Evolutionary conservation across 1,140 invertebrate genomes (phyloP).

Genomic region (Listronotus oregonensis): DNA sequence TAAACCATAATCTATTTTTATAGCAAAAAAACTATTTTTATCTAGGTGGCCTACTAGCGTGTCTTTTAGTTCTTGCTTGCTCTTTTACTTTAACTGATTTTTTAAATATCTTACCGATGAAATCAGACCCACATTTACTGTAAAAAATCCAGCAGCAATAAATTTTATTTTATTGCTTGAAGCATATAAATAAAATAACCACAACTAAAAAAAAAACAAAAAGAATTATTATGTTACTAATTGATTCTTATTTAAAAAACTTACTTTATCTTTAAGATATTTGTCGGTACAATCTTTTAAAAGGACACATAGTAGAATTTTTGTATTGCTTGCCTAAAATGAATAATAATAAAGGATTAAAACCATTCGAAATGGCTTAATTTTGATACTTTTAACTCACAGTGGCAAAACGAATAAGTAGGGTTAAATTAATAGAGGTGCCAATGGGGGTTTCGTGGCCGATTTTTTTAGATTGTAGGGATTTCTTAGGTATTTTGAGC

Average conservation of each 20-base stretch:
- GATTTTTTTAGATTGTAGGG: too few relatives aligned
- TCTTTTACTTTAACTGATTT: too few relatives aligned
- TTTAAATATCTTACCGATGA: slow-evolving; percentile 13
- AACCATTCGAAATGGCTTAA: too few relatives aligned
- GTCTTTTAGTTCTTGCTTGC: too few relatives aligned
- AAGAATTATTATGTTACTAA: neutral
- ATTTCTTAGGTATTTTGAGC: too few relatives aligned
- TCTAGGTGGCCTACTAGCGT: too few relatives aligned
- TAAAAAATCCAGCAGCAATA: slow-evolving; percentile 15
- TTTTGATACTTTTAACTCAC: too few relatives aligned
- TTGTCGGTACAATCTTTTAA: slow-evolving; percentile 3
- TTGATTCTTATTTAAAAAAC: neutral
- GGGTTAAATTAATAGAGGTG: too few relatives aligned
- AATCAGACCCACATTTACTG: slow-evolving; percentile 2
- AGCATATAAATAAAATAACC: neutral
- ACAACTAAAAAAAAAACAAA: slow-evolving; percentile 7
- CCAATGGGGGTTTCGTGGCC: too few relatives aligned
- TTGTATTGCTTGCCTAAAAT: slow-evolving; percentile 2
- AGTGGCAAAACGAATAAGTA: too few relatives aligned
- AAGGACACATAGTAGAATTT: slow-evolving; percentile 1
- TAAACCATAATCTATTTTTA: too few relatives aligned
- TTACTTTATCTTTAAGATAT: slow-evolving; percentile 9
- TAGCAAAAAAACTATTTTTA: too few relatives aligned
- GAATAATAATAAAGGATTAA: slow-evolving; percentile 2
- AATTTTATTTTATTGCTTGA: slow-evolving; percentile 5